These are phyloP conservation scores for Hoplostethus mediterraneus DNA, from an alignment of 2,797 vertebrate genomes.

Conservation along the genomic window DNA sequence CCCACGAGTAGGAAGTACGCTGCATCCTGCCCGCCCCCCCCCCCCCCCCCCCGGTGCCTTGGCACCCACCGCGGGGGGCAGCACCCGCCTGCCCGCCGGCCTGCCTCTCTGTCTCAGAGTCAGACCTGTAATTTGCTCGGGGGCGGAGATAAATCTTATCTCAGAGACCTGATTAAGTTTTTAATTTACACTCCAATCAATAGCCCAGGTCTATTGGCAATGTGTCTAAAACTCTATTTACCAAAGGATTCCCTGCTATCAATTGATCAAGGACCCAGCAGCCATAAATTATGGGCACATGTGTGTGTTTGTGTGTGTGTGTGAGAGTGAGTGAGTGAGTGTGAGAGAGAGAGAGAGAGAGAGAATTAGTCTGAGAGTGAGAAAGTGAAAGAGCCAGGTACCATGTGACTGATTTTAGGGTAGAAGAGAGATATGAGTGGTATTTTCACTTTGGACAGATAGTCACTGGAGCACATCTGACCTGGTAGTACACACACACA, in stretches of 20 bases:
- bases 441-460: slow-evolving; percentile 54
- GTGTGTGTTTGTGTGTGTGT: slow-evolving; percentile 46
- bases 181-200: slow-evolving; percentile 99
- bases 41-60: no score
- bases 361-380: slow-evolving; percentile 51
- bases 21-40: slow-evolving; percentile 31
- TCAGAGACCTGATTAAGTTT: slow-evolving; percentile 99
- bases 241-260: slow-evolving; percentile 98
- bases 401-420: slow-evolving; percentile 61
- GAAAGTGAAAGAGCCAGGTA: slow-evolving; percentile 44
- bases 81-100: slow-evolving; percentile 67
- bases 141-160: slow-evolving; percentile 90
- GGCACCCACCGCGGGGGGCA: slow-evolving; percentile 72
- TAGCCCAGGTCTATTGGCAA: slow-evolving; percentile 99
- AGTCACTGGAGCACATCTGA: slow-evolving; percentile 53
- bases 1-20: slow-evolving; percentile 24
- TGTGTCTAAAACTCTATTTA: slow-evolving; percentile 99
- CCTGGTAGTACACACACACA: slow-evolving; percentile 34
- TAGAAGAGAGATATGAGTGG: slow-evolving; percentile 65
- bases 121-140: slow-evolving; percentile 86
- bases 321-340: slow-evolving; percentile 19
- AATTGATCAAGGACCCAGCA: slow-evolving; percentile 99
- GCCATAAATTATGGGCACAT: slow-evolving; percentile 93
- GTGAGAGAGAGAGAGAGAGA: slow-evolving; percentile 24
- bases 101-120: slow-evolving; percentile 78